Conservation (phyloP, 2,888 invertebrate species). For the Cybosia mesomella region DNA sequence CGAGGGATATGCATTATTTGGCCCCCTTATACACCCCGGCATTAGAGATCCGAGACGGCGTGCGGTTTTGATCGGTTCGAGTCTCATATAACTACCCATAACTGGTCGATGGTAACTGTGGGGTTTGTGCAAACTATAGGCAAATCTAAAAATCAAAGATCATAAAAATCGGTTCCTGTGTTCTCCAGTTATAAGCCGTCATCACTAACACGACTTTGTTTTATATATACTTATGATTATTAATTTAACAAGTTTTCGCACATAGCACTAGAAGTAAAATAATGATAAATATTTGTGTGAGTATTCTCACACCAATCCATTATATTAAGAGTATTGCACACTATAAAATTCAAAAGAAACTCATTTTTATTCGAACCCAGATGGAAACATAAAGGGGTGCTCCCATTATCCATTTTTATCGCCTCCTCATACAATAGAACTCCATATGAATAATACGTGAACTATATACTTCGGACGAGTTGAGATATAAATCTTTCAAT, state of each 20-base stretch:
- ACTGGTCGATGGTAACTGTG: too few relatives aligned
- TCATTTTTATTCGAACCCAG: constrained; percentile 44
- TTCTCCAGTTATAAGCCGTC: too few relatives aligned
- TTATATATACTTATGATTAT: background rate
- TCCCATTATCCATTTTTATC: constrained; percentile 66
- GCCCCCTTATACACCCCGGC: too few relatives aligned
- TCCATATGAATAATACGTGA: constrained; percentile 78
- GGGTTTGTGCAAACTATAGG: too few relatives aligned
- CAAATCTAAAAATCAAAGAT: too few relatives aligned
- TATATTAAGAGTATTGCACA: constrained; percentile 25
- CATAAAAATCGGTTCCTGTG: too few relatives aligned
- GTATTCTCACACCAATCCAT: constrained; percentile 13
- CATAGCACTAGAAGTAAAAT: background rate
- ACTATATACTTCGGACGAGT: constrained; percentile 71
- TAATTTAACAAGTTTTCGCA: background rate
- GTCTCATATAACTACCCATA: too few relatives aligned
- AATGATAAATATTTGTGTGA: constrained; percentile 28
- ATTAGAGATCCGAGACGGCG: too few relatives aligned
- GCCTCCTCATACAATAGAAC: constrained; percentile 70
- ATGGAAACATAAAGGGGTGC: constrained; percentile 52
- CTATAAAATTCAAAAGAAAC: constrained; percentile 50
- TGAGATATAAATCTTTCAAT: constrained; percentile 83
- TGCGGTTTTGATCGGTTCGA: too few relatives aligned
- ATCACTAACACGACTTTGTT: too few relatives aligned
- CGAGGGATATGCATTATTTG: too few relatives aligned